Base-by-base conservation (phyloP, 2,113 vertebrate species). In the Pollimyrus isidori region DNA sequence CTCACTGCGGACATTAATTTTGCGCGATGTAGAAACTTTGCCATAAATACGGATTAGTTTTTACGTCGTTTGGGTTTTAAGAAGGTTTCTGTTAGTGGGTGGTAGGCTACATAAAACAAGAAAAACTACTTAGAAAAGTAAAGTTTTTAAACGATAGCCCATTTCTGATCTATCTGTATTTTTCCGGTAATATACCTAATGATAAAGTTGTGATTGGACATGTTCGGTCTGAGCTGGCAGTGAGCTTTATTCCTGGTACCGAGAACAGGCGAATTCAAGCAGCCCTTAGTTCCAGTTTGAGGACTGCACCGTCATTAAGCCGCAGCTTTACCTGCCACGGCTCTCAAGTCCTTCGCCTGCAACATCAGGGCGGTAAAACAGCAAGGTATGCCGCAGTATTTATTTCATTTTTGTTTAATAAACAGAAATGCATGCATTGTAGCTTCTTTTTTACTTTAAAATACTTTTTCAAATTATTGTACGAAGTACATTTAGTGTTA, bases 1-100 rank as follows among this genome's bases (percentile, higher is more conserved):
- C 90, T 91, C 87, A 91, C 91, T 89, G 13, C 48, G 65, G 76
- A 76, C 42, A 35, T 35, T 35, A 35, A 35, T 73, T 83, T 87
- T 23, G 35, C 39, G 49, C 46, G 69, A 84, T 88, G 50, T 26
- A 90, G 69, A 86, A 82, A 26, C 87, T 80, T 89, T 86, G 69
- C 46, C 62, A 56, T 42, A 62, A 87, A 80, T 89, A 56, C 30
- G 73, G 49, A 13, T 87, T 86, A 39, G 85, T 89, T 88, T 88
- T 85, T 87, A 39, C 11, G 42, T 83, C 85, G 45, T 35, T 42
- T 45, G 58, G 46, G n/a, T 86, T 62, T 90, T 48, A 19, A 53
- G 86, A 87, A 80, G 88, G 89, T 83, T 21, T 48, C 42, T 49
- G 3, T 53, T 49, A 46, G 82, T 85, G 23, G 42, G 45, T 49